Evolutionary conservation across 2,113 vertebrate genomes (phyloP).

Genomic region (Suncus etruscus): DNA sequence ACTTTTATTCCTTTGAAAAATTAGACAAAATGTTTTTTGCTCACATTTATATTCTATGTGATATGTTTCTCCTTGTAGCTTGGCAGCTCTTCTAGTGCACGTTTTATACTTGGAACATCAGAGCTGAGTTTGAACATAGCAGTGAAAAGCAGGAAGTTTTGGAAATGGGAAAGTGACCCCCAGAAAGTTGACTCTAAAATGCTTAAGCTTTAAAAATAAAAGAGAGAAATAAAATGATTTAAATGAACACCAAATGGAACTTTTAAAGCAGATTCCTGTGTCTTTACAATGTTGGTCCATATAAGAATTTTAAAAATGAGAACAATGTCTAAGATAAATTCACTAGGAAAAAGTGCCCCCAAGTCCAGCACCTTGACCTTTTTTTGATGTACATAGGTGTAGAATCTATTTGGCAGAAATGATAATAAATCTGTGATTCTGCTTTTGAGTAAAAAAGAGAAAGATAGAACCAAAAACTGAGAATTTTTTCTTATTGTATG

Average conservation of each 20-base stretch:
- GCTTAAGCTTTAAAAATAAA: constrained; percentile 45
- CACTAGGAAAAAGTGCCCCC: background rate
- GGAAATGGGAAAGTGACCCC: constrained; percentile 61
- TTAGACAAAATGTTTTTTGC: constrained; percentile 68
- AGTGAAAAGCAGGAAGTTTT: constrained; percentile 55
- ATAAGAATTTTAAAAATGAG: background rate
- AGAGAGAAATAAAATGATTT: background rate
- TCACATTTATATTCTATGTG: constrained; percentile 61
- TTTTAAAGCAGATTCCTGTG: background rate
- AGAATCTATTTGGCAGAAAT: background rate
- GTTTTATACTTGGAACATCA: constrained; percentile 19
- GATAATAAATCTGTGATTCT: background rate
- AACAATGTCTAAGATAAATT: background rate
- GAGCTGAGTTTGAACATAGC: constrained; percentile 55
- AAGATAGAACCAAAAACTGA: background rate
- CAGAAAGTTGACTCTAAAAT: constrained; percentile 55
- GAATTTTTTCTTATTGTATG: background rate
- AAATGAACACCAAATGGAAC: background rate
- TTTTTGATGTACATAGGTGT: background rate
- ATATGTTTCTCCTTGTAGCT: constrained; percentile 58
- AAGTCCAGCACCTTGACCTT: background rate
- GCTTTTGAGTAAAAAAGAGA: background rate
- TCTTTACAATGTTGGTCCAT: constrained; percentile 1
- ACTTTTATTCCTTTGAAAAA: constrained; percentile 80
- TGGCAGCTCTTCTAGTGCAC: constrained; percentile 44